Conservation (phyloP, 2,888 invertebrate genomes). For the Trichogramma dendrolimi region DNA sequence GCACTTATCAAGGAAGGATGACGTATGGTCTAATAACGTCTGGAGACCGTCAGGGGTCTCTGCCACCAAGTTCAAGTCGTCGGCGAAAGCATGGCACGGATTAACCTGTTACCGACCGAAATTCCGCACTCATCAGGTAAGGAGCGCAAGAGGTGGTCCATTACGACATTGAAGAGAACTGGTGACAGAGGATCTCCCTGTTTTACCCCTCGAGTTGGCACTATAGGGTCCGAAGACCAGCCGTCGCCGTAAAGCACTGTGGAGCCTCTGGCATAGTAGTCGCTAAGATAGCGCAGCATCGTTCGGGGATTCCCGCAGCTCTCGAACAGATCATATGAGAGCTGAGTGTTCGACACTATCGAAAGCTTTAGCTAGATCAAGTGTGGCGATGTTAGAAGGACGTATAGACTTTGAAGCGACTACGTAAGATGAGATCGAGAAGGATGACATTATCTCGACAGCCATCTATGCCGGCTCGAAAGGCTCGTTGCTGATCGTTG, state of each 20-base stretch:
- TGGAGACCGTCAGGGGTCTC: too few species aligned
- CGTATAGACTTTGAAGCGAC: neutral
- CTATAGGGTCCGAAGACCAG: slow-evolving; percentile 17
- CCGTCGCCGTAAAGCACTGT: slow-evolving; percentile 31
- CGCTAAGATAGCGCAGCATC: slow-evolving; percentile 19
- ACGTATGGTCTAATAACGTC: too few species aligned
- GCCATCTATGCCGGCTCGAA: neutral
- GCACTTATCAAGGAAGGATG: too few species aligned
- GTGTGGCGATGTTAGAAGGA: slow-evolving; percentile 16
- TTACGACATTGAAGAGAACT: too few species aligned
- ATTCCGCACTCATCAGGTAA: too few species aligned
- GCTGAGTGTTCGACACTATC: slow-evolving; percentile 25
- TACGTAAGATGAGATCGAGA: neutral
- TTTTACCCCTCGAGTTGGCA: too few species aligned
- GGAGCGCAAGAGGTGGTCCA: too few species aligned
- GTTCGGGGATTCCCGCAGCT: slow-evolving; percentile 9
- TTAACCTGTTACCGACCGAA: too few species aligned
- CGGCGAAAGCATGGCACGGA: too few species aligned
- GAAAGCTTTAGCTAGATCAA: slow-evolving; percentile 27
- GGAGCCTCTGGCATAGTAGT: slow-evolving; percentile 30
- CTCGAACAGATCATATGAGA: neutral
- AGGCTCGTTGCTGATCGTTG: slow-evolving; percentile 6
- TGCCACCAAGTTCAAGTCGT: too few species aligned
- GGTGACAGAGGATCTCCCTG: too few species aligned
- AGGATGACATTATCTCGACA: neutral